These are phyloP conservation scores for Xenopus borealis DNA, from an alignment of 2,113 vertebrate genomes.

Conservation along the genomic window DNA sequence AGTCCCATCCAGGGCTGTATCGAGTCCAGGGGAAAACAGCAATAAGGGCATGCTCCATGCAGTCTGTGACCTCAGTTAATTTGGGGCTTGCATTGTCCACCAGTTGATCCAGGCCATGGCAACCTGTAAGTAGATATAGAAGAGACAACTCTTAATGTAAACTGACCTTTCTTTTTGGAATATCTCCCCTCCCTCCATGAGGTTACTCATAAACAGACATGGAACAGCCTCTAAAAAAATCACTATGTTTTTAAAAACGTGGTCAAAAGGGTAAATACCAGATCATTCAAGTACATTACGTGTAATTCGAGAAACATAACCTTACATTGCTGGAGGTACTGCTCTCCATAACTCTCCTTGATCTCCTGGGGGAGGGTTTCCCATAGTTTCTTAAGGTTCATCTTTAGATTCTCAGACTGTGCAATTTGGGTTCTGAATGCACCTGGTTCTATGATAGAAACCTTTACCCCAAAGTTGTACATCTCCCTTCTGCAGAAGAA, in stretches of 20 bases:
- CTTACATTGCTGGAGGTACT: constrained; percentile 62
- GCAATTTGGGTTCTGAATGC: constrained; percentile 46
- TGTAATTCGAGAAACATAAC: background rate
- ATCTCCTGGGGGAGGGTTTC: constrained; percentile 49
- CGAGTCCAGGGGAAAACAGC: constrained; percentile 56
- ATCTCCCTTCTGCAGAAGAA: background rate
- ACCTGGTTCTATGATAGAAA: constrained; percentile 2
- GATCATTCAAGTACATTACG: no score
- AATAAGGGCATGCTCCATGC: constrained; percentile 58
- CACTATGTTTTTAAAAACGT: no score
- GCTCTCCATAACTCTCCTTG: constrained; percentile 63
- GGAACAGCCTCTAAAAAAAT: no score
- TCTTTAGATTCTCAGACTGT: fast-evolving
- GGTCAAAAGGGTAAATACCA: no score
- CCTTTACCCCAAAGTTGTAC: background rate
- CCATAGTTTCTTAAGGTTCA: constrained; percentile 50
- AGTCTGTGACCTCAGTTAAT: constrained; percentile 46
- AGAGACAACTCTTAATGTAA: no score
- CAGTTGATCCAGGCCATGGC: no score
- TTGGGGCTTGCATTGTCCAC: no score
- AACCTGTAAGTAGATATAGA: no score
- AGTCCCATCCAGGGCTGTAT: constrained; percentile 60
- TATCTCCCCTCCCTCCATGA: no score
- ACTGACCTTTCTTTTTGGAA: no score
- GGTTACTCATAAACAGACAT: no score